Evolutionary conservation across 2,113 vertebrate genomes (phyloP), one percentile per base, ranked within the genome.

Genomic region (Syngnathus floridae): DNA sequence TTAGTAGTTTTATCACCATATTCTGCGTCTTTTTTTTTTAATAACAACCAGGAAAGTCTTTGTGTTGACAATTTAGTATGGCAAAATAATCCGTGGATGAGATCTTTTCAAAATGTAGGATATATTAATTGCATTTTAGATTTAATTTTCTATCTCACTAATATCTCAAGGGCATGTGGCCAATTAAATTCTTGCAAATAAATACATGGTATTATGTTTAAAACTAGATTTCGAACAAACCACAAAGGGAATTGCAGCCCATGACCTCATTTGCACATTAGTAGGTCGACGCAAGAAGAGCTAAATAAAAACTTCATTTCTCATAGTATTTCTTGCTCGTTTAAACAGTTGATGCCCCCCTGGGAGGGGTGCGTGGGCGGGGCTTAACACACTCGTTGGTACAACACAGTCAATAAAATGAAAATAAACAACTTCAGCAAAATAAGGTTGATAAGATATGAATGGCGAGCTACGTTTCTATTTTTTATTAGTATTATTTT

Each of bases 151-250:
- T 37, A 19, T 57, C 55, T 9, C 31, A 57, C 31, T 57, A 57
- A 57, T 57, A 57, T 17, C 55, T 57, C 55, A 57, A 57, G 55
- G 55, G 31, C 55, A 57, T 8, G 35, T 57, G 36, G 55, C 55
- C 55, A 57, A 57, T 57, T 57, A 57, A 37, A 17, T 36, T 57
- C 35, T 19, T 17, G 5, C 55, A 9, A 36, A 57, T 57, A 57
- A 57, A 57, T 57, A 37, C 31, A 57, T 36, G 16, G 14, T 16
- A 36, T 57, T 37, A 36, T 57, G 35, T 57, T 36, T 26, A 16
- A 55, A 14, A 26, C 52, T 4, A 26, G 12, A 26, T 55, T 55
- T 55, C 31, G 22, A 55, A 55, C 26, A 57, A 57, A 57, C 31
- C 55, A 57, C 26, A 4, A 57, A 36, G 55, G 55, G 31, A 36